Percentiles rank a stretch among this genome's conserved stretches.
Conservation (phyloP, 2,113 vertebrate genomes). For the Amblyornis subalaris region DNA sequence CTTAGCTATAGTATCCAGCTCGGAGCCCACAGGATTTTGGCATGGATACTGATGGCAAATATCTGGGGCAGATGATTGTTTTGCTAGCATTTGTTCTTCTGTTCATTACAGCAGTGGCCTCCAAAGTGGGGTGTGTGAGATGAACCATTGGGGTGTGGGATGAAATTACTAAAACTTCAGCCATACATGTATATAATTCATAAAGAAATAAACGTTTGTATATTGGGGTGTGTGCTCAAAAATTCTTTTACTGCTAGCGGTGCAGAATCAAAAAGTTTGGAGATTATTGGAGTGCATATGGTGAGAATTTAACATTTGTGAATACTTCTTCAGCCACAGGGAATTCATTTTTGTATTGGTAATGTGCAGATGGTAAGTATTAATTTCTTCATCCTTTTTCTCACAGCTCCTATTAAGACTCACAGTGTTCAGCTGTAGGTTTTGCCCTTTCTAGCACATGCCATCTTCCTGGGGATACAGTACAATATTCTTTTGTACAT, state of each 20-base stretch:
- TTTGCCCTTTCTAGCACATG: not conserved
- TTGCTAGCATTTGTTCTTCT: not conserved
- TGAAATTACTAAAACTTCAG: not conserved
- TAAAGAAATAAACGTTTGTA: not conserved
- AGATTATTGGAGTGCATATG: not conserved
- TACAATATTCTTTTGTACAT: conserved; percentile 25
- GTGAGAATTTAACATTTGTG: not conserved
- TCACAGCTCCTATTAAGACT: not conserved
- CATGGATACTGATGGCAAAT: not conserved
- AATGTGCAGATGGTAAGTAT: not conserved
- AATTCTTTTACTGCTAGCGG: not conserved
- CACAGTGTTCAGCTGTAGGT: not conserved
- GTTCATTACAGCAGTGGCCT: not conserved
- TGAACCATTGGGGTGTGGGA: not conserved
- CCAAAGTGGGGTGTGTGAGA: not conserved
- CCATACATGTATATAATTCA: not conserved
- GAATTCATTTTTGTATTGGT: not conserved
- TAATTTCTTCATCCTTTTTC: conserved; percentile 19
- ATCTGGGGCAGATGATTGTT: not conserved
- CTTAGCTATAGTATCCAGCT: not conserved
- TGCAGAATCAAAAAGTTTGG: not conserved
- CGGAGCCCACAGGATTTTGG: not conserved
- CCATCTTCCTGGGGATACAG: not conserved
- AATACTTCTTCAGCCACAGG: not conserved
- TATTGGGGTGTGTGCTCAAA: not conserved